Percentiles rank a stretch among this genome's conserved stretches.
phyloP scores from a whole-genome alignment of 2,888 invertebrate species.

The Chalcis sispes region DNA sequence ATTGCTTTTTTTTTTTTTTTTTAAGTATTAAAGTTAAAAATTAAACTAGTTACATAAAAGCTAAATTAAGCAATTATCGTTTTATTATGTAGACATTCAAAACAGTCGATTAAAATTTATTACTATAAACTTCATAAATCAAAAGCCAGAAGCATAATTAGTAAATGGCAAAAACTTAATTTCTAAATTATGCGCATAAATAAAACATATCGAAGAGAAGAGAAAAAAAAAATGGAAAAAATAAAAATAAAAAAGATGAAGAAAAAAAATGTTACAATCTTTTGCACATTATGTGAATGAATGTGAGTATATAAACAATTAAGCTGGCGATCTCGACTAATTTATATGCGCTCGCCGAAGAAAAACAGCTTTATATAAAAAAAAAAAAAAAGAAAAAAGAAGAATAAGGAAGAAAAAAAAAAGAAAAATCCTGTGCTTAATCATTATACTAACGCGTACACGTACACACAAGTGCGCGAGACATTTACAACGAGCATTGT shows the following conservation, averaged over 20 bases:
- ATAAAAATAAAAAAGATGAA: no score
- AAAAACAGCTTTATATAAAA: no score
- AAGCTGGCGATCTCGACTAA: neutral
- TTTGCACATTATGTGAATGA: slow-evolving; percentile 3
- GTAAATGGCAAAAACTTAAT: slow-evolving; percentile 10
- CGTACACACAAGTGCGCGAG: no score
- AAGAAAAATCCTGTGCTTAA: no score
- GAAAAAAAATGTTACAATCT: slow-evolving; percentile 10
- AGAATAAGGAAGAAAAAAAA: no score
- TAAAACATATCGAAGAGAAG: neutral
- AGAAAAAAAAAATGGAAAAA: no score
- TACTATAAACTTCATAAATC: slow-evolving; percentile 33
- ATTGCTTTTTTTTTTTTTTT: no score
- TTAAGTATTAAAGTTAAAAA: no score
- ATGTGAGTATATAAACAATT: neutral
- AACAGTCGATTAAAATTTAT: neutral
- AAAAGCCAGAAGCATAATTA: slow-evolving; percentile 26
- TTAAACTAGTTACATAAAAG: neutral
- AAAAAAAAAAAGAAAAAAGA: no score
- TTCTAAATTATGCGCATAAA: slow-evolving; percentile 34
- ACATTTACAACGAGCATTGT: neutral
- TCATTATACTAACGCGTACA: no score
- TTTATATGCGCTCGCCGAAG: neutral
- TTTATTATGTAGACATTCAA: neutral
- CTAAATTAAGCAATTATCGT: slow-evolving; percentile 21